Percentiles rank a stretch among this genome's conserved stretches.
These are phyloP conservation scores for Chauna torquata DNA, from an alignment of 2,113 vertebrate genomes.

Conservation along the genomic window DNA sequence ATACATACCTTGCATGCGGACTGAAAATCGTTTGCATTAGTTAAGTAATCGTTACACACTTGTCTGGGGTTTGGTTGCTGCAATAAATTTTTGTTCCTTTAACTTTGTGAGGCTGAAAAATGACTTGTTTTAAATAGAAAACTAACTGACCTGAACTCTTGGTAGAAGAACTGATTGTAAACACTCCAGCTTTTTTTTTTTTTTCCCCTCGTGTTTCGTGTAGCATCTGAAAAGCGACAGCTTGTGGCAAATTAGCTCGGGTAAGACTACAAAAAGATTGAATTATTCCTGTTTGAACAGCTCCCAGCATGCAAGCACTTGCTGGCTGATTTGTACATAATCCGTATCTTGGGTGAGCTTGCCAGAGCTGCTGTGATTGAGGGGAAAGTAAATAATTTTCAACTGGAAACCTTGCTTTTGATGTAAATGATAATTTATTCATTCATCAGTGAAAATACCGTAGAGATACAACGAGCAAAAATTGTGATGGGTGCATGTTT, in stretches of 20 bases:
- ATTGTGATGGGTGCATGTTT: background rate
- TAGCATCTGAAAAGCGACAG: slow-evolving; percentile 37
- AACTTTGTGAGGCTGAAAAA: slow-evolving; percentile 10
- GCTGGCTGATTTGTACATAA: slow-evolving; percentile 31
- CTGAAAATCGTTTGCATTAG: slow-evolving; percentile 47
- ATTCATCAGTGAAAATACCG: background rate
- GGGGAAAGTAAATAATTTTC: slow-evolving; percentile 22
- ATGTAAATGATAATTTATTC: background rate
- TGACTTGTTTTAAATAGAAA: background rate
- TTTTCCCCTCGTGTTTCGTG: background rate
- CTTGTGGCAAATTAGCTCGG: slow-evolving; percentile 41
- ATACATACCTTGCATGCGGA: slow-evolving; percentile 22
- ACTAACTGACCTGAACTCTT: background rate
- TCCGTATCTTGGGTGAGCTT: slow-evolving; percentile 3
- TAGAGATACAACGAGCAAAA: background rate
- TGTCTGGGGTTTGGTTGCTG: background rate
- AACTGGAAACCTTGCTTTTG: slow-evolving; percentile 7
- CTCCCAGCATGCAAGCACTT: slow-evolving; percentile 40
- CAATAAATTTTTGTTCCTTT: background rate
- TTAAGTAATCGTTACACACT: slow-evolving; percentile 7
- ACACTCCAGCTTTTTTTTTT: background rate
- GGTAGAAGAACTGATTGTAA: background rate
- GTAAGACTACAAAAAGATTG: slow-evolving; percentile 29
- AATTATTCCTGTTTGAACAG: slow-evolving; percentile 62
- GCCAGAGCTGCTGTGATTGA: slow-evolving; percentile 21